Base-by-base conservation (phyloP, 1,140 invertebrate species). In the Bombus pascuorum region DNA sequence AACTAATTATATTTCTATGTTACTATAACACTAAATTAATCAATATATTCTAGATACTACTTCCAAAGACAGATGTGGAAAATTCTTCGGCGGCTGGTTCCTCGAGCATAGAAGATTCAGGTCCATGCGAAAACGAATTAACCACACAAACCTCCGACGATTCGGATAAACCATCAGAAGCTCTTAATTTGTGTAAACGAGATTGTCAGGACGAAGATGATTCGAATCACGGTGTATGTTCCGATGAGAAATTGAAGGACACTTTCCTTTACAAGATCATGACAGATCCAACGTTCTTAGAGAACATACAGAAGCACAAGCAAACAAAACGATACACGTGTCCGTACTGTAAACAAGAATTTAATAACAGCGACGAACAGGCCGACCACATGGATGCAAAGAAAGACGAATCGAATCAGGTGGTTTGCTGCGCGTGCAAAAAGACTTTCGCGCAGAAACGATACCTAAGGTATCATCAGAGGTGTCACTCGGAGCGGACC, bases 261-360 rank as follows among this genome's bases (percentile, higher is more conserved):
- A 93, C 93, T 9, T 92, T 92, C 44, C 90, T 95, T 3, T 95
- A 94, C n/a, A 91, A 94, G 65, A 92, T 94, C 25, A 93, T 94
- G 90, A 94, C 93, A 0, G 93, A 95, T 83, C 92, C 94, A 0
- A 83, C 90, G 5, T 94, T 94, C 77, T 39, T 93, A 10, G 89
- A 91, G 0, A 93, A 86, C 57, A 85, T 93, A 71, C 90, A 89
- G 13, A 91, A 86, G 44, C 79, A 84, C 15, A 92, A 90, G 37
- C 81, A 92, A 79, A 53, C 75, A 65, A 74, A 74, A 1, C 92
- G 76, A 4, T 84, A 87, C n/a, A 25, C 59, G 1, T 95, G 94
- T 34, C 81, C 87, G 4, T 94, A 91, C 73, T 95, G 94, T 39
- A 94, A 94, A 25, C 71, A 91, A 12, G 87, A 91, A 34, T 95